phyloP scores from a whole-genome alignment of 37 sponge, comb jelly and placozoan species.

The Spongilla lacustris region DNA sequence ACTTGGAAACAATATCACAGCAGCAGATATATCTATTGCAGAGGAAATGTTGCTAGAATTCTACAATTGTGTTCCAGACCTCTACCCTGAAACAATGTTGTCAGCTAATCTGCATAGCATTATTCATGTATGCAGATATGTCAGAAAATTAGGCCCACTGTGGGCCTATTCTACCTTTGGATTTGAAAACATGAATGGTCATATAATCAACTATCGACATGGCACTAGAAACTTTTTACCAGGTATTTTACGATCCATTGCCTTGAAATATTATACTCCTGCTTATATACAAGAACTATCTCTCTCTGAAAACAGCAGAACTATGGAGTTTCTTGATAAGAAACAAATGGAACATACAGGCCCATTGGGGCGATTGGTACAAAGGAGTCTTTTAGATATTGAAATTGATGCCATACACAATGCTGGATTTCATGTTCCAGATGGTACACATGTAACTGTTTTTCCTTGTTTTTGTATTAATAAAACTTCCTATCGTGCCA shows the following conservation, averaged over 20 bases:
- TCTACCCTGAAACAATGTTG: neutral
- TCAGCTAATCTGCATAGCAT: neutral
- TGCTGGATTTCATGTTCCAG: neutral
- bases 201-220: conserved; percentile 1
- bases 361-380: neutral
- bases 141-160: conserved; percentile 1
- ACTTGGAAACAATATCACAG: neutral
- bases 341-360: neutral
- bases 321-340: neutral
- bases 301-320: neutral
- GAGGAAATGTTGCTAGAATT: neutral
- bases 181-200: conserved; percentile 29
- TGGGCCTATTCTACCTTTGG: conserved; percentile 4
- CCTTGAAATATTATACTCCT: neutral
- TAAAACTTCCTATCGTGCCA: neutral
- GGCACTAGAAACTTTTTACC: conserved; percentile 12
- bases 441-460: neutral
- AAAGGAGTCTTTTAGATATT: conserved; percentile 1
- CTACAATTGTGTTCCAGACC: neutral
- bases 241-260: neutral
- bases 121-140: conserved; percentile 8
- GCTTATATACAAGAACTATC: neutral
- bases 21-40: conserved; percentile 4
- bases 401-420: conserved; percentile 1
- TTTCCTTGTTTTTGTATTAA: neutral